Evolutionary conservation across 2,113 vertebrate species (phyloP), one percentile per base, ranked within the genome.

Genomic region (Cercocebus atys): DNA sequence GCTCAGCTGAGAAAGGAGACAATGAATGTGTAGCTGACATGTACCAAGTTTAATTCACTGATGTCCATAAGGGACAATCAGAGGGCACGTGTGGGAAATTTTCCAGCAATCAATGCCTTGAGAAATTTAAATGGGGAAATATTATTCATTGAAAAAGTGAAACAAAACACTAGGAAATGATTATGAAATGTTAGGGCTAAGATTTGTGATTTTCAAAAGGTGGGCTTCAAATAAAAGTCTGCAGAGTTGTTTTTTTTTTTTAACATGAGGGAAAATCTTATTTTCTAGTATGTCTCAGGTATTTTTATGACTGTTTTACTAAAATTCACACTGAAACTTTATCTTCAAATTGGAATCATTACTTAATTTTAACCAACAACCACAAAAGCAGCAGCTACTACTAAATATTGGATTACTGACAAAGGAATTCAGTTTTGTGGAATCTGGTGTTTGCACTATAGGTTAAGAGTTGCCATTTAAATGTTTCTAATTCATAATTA

Each of bases 281-380:
- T 90, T 92, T 97, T 94, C 75, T 92, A 93, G 35, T 75, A 85
- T 61, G 38, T 57, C 83, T 97, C 87, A 88, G 72, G 40, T 97
- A 52, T 94, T 94, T 97, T 90, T 94, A 94, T 70, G 76, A 20
- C 72, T 78, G 35, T 93, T 96, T 93, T 82, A 68, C 92, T 89
- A 38, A 91, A 88, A 27, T 78, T 95, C 45, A 79, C 82, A 93
- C 14, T 66, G 81, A 95, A 96, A 93, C 25, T 93, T 79, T 83
- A 88, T 80, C 43, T 75, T 45, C 47, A 38, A 89, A 55, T 72
- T 75, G 75, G 57, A 95, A 64, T 95, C 8, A 81, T 78, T 73
- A 59, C 32, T 73, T 82, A 75, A 45, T 82, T 91, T 27, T 47
- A 38, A 81, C 30, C 84, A 97, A 61, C 17, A 78, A 50, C 61